Evolutionary conservation across 1,140 invertebrate genomes (phyloP).

Genomic region (Ceratitis capitata): DNA sequence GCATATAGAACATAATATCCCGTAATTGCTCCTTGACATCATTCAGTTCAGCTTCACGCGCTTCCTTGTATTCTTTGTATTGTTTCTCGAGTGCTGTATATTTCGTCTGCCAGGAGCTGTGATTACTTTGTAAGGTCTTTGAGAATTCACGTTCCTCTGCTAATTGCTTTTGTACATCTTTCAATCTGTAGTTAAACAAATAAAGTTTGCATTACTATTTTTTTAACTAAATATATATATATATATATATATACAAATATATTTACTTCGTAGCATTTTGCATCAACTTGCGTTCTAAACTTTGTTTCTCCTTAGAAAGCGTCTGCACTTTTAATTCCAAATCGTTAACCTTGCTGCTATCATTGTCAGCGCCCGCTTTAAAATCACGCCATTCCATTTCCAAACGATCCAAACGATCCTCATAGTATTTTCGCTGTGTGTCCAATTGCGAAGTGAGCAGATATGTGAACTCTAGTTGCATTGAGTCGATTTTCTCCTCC

Average conservation of each 20-base stretch:
- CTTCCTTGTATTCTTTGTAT: slow-evolving; percentile 74
- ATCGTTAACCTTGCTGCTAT: slow-evolving; percentile 67
- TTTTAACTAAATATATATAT: background rate
- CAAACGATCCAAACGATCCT: slow-evolving; percentile 78
- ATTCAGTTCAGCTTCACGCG: slow-evolving; percentile 80
- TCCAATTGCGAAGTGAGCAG: slow-evolving; percentile 96
- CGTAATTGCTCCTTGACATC: slow-evolving; percentile 91
- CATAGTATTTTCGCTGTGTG: slow-evolving; percentile 92
- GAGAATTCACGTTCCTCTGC: slow-evolving; percentile 83
- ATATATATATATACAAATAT: background rate
- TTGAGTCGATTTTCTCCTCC: slow-evolving; percentile 91
- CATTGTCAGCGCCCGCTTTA: slow-evolving; percentile 60
- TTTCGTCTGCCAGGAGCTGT: slow-evolving; percentile 78
- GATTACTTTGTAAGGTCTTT: slow-evolving; percentile 81
- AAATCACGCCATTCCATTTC: slow-evolving; percentile 67
- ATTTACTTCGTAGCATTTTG: slow-evolving; percentile 70
- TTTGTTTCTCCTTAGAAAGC: slow-evolving; percentile 73
- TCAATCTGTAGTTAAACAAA: slow-evolving; percentile 62
- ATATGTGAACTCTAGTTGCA: slow-evolving; percentile 96
- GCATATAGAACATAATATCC: slow-evolving; percentile 96
- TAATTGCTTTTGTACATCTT: slow-evolving; percentile 73
- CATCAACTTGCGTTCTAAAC: slow-evolving; percentile 74
- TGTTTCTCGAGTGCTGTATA: slow-evolving; percentile 74
- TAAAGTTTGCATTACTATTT: background rate
- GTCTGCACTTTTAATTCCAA: slow-evolving; percentile 68